Percentiles rank a stretch among this genome's conserved stretches.
These are phyloP conservation scores for Drosophila bocqueti DNA, from an alignment of 1,140 invertebrate genomes.

Conservation along the genomic window DNA sequence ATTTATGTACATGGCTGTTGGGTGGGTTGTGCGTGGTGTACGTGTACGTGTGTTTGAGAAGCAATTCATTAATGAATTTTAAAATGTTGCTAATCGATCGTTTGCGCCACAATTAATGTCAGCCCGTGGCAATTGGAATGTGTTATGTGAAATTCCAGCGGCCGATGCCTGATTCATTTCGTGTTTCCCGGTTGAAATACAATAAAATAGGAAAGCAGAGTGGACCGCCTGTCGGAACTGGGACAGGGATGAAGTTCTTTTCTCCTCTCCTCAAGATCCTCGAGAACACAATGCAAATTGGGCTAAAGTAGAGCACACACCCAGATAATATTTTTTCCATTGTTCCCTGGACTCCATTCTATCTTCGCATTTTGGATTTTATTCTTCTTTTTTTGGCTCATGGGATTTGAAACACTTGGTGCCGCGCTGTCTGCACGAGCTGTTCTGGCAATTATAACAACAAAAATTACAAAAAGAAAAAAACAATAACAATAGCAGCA, in stretches of 20 bases:
- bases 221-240: constrained; percentile 7
- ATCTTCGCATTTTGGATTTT: constrained; percentile 10
- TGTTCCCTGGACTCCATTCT: constrained; percentile 21
- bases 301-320: constrained; percentile 18
- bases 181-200: not conserved
- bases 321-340: constrained; percentile 15
- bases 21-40: constrained; percentile 40
- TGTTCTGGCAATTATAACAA: constrained; percentile 52
- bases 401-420: constrained; percentile 80
- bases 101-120: constrained; percentile 83
- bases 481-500: constrained; percentile 33
- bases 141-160: constrained; percentile 60
- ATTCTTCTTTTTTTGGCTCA: constrained; percentile 32
- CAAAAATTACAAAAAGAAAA: constrained; percentile 16
- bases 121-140: constrained; percentile 74
- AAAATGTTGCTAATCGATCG: constrained; percentile 82
- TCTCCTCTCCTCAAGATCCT: not conserved
- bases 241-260: not conserved
- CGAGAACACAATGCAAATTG: constrained; percentile 31
- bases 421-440: constrained; percentile 79
- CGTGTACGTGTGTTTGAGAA: constrained; percentile 62
- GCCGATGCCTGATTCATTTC: constrained; percentile 52
- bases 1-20: constrained; percentile 74
- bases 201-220: constrained; percentile 6
- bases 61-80: constrained; percentile 82